These are phyloP conservation scores for Drosophila obscura DNA, from an alignment of 1,140 invertebrate species.

Conservation along the genomic window DNA sequence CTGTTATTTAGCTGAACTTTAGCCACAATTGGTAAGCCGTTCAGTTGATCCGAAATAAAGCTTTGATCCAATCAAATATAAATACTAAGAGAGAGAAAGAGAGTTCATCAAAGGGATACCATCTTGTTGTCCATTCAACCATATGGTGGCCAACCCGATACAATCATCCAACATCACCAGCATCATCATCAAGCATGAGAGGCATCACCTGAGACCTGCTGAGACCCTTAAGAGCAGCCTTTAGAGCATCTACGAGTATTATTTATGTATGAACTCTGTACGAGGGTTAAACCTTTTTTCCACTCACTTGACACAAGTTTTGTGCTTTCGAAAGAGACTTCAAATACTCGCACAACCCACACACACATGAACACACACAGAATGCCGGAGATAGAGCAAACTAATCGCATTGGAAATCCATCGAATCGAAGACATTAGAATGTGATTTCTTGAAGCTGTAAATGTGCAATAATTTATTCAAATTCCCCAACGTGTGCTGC, in stretches of 20 bases:
- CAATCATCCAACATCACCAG: not conserved
- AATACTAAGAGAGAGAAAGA: too few relatives aligned
- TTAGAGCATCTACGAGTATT: slow-evolving; percentile 20
- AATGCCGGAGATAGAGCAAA: slow-evolving; percentile 19
- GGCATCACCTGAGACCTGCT: not conserved
- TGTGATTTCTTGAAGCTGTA: slow-evolving; percentile 70
- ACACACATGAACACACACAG: slow-evolving; percentile 1
- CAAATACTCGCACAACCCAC: too few relatives aligned
- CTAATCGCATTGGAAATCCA: slow-evolving; percentile 78
- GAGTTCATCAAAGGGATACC: too few relatives aligned
- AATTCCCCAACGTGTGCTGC: slow-evolving; percentile 71
- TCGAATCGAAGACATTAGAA: slow-evolving; percentile 74
- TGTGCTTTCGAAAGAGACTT: too few relatives aligned
- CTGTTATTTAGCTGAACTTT: too few relatives aligned
- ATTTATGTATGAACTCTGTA: slow-evolving; percentile 65
- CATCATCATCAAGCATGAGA: slow-evolving; percentile 30
- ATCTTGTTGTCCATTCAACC: too few relatives aligned
- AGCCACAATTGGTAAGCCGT: too few relatives aligned
- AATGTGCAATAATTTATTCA: slow-evolving; percentile 81
- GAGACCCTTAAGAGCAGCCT: slow-evolving; percentile 16
- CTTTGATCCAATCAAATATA: too few relatives aligned
- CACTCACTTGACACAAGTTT: not conserved
- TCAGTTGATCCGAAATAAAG: too few relatives aligned
- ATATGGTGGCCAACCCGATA: too few relatives aligned
- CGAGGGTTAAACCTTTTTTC: slow-evolving; percentile 44